Base-by-base conservation (phyloP, 2,113 vertebrate genomes). In the Amazona vittata region DNA sequence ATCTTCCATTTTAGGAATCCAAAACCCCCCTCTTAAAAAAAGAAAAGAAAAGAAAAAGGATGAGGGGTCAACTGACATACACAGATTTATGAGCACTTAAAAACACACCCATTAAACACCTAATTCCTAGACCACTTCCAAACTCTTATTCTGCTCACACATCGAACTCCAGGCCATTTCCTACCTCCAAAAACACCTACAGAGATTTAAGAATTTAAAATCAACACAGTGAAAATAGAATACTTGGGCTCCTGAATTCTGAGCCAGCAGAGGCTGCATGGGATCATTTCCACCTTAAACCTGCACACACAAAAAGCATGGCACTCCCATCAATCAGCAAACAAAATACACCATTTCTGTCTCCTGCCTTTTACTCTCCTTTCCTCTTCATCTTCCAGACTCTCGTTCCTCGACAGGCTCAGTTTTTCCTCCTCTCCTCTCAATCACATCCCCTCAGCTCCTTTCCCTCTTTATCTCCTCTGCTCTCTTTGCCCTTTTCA, bases 31-130 rank as follows among this genome's bases (percentile, higher is more conserved):
- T 71, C 78, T 77, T 16, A 7, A 87, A 77, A 88, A 88, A 47
- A 29, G 2, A 69, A 49, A 52, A 33, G 7, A 1, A 37, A 41
- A 5, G 31, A 41, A 14, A n/a, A 22, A 4, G 0, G 15, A 60
- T 0, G 1, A 43, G 21, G 6, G 6, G 5, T 44, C 22, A 75
- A 14, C 4, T 77, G 59, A 14, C 29, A 62, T 31, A 59, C 20
- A 21, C 5, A 67, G 47, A 74, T 39, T 59, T 74, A 59, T 11
- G 55, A 74, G 44, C 11, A 60, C 50, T 82, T 75, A 28, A 69
- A 89, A 93, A 46, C 47, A 76, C 5, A 69, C 9, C 37, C 44
- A 69, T 76, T 43, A 59, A 83, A 63, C 25, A 64, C 8, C n/a
- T 70, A 49, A 62, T 26, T 43, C 46, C 44, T 29, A 77, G 29